Evolutionary conservation across 2,113 vertebrate species (phyloP).

Genomic region (Ceyx melanurus): DNA sequence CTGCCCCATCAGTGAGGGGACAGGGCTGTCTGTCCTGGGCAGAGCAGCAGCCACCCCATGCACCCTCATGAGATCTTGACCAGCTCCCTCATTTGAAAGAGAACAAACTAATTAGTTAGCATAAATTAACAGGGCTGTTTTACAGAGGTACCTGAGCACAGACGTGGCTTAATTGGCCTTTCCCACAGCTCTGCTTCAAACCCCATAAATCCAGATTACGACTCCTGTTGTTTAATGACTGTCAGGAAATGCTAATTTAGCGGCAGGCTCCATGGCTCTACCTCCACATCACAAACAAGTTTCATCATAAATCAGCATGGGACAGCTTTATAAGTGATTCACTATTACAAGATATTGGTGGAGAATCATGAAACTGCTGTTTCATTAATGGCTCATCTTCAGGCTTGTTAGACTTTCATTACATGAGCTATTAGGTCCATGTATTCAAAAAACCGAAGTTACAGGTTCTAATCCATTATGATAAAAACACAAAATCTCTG

Average conservation of each 20-base stretch:
- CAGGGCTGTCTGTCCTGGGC: background rate
- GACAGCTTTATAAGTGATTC: conserved; percentile 53
- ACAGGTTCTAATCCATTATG: conserved; percentile 74
- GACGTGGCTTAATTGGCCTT: background rate
- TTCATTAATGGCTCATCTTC: conserved; percentile 78
- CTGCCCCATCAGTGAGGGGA: background rate
- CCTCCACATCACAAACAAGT: conserved; percentile 52
- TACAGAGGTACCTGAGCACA: background rate
- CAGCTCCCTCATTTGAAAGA: background rate
- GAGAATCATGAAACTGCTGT: conserved; percentile 64
- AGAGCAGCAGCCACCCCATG: rapidly evolving
- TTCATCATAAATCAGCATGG: conserved; percentile 43
- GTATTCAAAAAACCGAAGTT: conserved; percentile 73
- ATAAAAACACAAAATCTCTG: conserved; percentile 68
- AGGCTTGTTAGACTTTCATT: conserved; percentile 75
- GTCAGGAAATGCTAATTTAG: conserved; percentile 59
- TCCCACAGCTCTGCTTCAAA: background rate
- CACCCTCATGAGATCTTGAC: rapidly evolving
- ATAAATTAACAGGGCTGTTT: background rate
- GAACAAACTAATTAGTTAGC: background rate
- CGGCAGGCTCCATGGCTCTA: background rate
- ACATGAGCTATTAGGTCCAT: conserved; percentile 72
- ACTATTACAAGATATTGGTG: background rate
- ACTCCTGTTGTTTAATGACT: conserved; percentile 1
- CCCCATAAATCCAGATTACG: conserved; percentile 11